Conservation (phyloP, 2,888 invertebrate species). For the Tyria jacobaeae region DNA sequence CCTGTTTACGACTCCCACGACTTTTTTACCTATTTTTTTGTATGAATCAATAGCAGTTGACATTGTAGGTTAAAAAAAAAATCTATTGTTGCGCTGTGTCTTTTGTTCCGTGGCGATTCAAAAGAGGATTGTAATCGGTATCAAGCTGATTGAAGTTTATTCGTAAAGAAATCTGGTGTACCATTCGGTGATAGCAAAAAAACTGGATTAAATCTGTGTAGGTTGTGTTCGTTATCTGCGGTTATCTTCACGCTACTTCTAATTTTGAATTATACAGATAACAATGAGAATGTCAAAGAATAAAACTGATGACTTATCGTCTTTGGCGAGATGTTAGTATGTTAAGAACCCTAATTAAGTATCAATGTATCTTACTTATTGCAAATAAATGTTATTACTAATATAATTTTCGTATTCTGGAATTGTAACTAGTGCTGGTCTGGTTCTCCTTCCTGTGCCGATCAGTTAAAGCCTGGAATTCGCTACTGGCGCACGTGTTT, state of each 20-base stretch:
- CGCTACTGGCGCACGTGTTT: too few relatives aligned
- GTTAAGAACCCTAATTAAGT: too few relatives aligned
- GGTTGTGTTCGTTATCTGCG: not conserved
- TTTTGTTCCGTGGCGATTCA: constrained; percentile 61
- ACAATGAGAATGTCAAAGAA: not conserved
- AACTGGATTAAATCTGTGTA: constrained; percentile 2
- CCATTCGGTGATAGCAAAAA: constrained; percentile 43
- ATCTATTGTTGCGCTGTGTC: constrained; percentile 48
- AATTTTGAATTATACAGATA: not conserved
- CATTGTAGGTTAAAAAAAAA: constrained; percentile 51
- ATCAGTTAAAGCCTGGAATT: too few relatives aligned
- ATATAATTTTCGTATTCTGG: too few relatives aligned
- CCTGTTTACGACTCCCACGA: constrained; percentile 66
- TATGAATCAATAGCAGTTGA: constrained; percentile 51
- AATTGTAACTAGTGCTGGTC: too few relatives aligned
- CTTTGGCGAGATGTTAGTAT: not conserved
- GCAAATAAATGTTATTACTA: too few relatives aligned
- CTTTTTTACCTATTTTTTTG: constrained; percentile 48
- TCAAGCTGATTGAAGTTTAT: constrained; percentile 55
- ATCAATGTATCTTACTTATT: too few relatives aligned
- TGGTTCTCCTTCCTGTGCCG: too few relatives aligned
- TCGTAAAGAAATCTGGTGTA: constrained; percentile 55
- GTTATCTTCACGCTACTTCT: constrained; percentile 1
- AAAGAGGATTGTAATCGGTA: constrained; percentile 74
- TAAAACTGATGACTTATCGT: not conserved